Evolutionary conservation across 2,113 vertebrate species (phyloP).

Genomic region (Salvator merianae): DNA sequence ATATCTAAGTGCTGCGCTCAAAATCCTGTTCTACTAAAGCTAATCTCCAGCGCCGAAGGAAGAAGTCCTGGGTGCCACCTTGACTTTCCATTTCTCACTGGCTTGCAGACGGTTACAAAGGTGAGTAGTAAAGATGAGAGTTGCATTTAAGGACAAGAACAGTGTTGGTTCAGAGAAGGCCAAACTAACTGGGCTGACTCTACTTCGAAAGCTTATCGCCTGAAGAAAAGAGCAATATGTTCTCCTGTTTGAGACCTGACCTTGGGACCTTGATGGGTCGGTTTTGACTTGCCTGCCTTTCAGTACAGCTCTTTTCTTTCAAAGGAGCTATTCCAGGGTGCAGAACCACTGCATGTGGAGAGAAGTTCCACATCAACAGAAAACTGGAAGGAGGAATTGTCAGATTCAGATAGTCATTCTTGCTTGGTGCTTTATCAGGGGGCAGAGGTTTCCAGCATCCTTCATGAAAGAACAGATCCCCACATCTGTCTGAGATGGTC

Average conservation of each 20-base stretch:
- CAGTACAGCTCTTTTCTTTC: background rate
- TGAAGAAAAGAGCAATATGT: background rate
- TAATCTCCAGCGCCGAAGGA: slow-evolving; percentile 30
- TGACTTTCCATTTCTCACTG: background rate
- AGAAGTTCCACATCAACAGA: too few species aligned
- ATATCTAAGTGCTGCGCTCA: slow-evolving; percentile 69
- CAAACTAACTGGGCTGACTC: slow-evolving; percentile 51
- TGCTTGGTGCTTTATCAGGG: too few species aligned
- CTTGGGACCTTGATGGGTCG: slow-evolving; percentile 45
- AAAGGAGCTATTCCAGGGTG: too few species aligned
- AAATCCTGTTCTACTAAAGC: slow-evolving; percentile 64
- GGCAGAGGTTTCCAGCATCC: too few species aligned
- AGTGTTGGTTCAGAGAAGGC: background rate
- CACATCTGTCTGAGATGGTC: too few species aligned
- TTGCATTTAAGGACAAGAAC: slow-evolving; percentile 3
- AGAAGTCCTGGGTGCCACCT: slow-evolving; percentile 1
- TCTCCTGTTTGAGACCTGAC: slow-evolving; percentile 63
- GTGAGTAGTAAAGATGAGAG: background rate
- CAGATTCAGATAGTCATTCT: too few species aligned
- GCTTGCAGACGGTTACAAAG: slow-evolving; percentile 30
- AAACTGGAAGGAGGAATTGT: too few species aligned
- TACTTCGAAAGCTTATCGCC: slow-evolving; percentile 78
- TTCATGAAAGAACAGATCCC: too few species aligned
- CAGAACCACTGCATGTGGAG: too few species aligned
- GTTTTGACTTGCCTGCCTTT: background rate